A percentile compares a stretch with the other conserved stretches of the same genome.
Evolutionary conservation across 30 jellyfish, hydroid and myxozoan species (phyloP).

Genomic region (Turritopsis dohrnii): DNA sequence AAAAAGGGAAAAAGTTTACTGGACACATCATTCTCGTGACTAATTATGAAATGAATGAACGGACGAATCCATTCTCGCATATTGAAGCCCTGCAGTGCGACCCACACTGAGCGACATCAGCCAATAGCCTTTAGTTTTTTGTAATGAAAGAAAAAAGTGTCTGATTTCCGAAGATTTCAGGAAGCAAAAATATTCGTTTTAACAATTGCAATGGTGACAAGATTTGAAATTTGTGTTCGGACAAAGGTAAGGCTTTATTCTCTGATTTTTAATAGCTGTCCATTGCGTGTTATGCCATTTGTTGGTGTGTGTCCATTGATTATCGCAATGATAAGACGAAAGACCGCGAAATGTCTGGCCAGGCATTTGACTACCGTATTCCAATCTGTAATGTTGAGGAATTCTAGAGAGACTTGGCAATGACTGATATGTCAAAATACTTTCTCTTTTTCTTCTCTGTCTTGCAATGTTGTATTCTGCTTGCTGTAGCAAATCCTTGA

Average conservation of each 20-base stretch:
- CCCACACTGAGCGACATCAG: too few relatives aligned
- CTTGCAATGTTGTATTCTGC: constrained; percentile 50
- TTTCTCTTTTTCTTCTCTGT: constrained; percentile 4
- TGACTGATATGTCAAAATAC: background rate
- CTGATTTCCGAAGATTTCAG: too few relatives aligned
- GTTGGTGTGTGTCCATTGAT: background rate
- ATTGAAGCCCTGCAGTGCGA: too few relatives aligned
- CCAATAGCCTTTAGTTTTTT: too few relatives aligned
- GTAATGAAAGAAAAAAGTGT: too few relatives aligned
- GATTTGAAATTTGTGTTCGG: background rate
- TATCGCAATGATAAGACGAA: background rate
- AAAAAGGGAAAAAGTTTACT: too few relatives aligned
- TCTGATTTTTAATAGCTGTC: background rate
- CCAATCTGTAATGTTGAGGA: background rate
- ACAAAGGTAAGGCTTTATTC: background rate
- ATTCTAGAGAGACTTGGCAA: background rate
- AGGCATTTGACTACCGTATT: background rate
- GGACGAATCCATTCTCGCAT: too few relatives aligned
- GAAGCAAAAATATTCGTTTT: too few relatives aligned
- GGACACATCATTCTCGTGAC: too few relatives aligned
- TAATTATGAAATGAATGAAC: too few relatives aligned
- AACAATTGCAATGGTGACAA: background rate
- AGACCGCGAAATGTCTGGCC: background rate
- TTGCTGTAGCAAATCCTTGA: constrained; percentile 76
- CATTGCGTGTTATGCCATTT: background rate